Evolutionary conservation across 2,888 invertebrate genomes (phyloP).

Genomic region (Ganaspis brasiliensis): DNA sequence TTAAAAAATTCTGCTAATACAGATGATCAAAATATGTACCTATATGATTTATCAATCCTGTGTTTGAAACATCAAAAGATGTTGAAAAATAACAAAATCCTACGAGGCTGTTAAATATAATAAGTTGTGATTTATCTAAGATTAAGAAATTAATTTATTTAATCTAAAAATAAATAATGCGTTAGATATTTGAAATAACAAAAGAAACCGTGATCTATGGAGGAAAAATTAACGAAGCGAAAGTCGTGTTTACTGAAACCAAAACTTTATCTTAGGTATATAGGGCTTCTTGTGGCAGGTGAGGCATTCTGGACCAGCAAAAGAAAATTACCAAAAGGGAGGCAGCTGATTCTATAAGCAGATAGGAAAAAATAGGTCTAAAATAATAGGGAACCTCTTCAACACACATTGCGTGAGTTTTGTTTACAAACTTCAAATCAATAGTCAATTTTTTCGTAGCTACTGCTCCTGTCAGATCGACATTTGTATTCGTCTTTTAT

Average conservation of each 20-base stretch:
- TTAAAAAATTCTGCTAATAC: no score
- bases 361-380: constrained; percentile 74
- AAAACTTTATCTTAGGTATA: constrained; percentile 49
- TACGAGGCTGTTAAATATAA: no score
- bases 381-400: constrained; percentile 76
- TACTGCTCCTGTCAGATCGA: background rate
- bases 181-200: background rate
- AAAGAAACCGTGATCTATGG: background rate
- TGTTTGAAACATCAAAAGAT: no score
- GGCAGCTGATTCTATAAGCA: constrained; percentile 79
- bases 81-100: no score
- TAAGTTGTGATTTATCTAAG: no score
- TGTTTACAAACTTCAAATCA: constrained; percentile 71
- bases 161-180: background rate
- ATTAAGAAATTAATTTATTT: no score
- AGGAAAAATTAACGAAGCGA: constrained; percentile 7
- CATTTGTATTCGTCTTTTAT: background rate
- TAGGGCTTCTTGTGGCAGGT: constrained; percentile 67
- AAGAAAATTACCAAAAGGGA: constrained; percentile 59
- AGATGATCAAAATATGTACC: no score
- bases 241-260: constrained; percentile 47
- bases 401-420: constrained; percentile 71
- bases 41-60: no score
- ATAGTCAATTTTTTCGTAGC: constrained; percentile 34
- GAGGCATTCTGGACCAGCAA: constrained; percentile 61